phyloP scores from a whole-genome alignment of 53 echinoderm and acorn worm species.

The Antedon mediterranea region DNA sequence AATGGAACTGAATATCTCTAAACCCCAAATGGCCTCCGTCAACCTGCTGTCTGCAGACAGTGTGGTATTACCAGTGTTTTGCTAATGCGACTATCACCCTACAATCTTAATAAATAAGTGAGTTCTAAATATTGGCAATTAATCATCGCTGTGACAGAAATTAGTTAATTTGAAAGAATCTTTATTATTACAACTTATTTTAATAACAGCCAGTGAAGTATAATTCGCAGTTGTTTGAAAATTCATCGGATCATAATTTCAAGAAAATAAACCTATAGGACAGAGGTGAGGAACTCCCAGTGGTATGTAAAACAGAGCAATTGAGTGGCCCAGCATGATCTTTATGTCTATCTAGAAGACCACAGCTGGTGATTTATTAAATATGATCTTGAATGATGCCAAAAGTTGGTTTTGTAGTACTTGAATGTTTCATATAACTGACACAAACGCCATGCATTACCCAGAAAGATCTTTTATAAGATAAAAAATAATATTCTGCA shows the following conservation, averaged over 20 bases:
- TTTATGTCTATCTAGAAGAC: neutral
- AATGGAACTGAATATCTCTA: neutral
- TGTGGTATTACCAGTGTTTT: neutral
- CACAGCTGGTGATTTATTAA: neutral
- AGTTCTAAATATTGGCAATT: neutral
- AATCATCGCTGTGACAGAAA: neutral
- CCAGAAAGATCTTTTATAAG: neutral
- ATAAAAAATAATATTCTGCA: no score
- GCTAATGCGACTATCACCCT: neutral
- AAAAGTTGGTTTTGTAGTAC: neutral
- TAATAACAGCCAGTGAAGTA: neutral
- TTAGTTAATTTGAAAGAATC: neutral
- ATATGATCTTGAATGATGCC: neutral
- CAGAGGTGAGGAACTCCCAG: neutral
- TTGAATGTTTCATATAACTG: neutral
- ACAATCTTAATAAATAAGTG: neutral
- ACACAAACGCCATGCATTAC: neutral
- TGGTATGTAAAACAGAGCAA: neutral
- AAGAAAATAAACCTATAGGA: neutral
- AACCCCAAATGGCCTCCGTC: neutral
- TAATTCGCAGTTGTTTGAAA: neutral
- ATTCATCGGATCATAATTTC: neutral
- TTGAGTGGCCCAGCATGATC: neutral
- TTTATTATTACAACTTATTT: neutral
- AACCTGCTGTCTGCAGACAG: neutral